These are phyloP conservation scores for Poecilia gillii DNA, from an alignment of 2,797 vertebrate genomes.

Conservation along the genomic window DNA sequence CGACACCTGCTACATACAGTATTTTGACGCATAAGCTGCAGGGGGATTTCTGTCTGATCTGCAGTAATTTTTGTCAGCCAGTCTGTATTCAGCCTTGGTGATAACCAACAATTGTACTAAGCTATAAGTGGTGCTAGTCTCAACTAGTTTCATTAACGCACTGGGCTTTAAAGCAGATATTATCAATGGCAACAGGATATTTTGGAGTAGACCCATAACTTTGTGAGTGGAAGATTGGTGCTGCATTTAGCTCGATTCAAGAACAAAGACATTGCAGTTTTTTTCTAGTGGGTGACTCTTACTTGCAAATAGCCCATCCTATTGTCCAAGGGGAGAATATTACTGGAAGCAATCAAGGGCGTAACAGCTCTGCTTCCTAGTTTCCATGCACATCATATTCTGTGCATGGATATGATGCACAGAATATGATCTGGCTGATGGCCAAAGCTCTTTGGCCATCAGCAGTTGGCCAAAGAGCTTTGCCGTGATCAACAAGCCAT, in stretches of 20 bases:
- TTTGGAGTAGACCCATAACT: not conserved
- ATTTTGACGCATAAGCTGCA: not conserved
- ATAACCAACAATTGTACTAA: not conserved
- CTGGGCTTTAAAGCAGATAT: not conserved
- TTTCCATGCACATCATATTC: not conserved
- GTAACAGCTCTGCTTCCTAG: not conserved
- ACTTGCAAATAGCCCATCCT: not conserved
- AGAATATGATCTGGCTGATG: too few relatives aligned
- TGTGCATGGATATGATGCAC: too few relatives aligned
- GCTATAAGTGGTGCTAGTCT: not conserved
- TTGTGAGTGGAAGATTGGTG: not conserved
- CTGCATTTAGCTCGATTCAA: not conserved
- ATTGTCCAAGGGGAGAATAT: not conserved
- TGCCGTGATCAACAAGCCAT: not conserved
- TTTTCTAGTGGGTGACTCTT: not conserved
- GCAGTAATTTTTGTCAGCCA: not conserved
- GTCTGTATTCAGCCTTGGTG: not conserved
- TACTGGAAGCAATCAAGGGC: not conserved
- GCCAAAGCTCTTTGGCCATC: too few relatives aligned
- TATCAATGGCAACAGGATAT: not conserved
- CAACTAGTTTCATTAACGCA: not conserved
- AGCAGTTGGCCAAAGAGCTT: not conserved
- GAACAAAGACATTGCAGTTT: not conserved
- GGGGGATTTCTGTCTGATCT: not conserved
- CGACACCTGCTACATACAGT: not conserved